Evolutionary conservation across 2,888 invertebrate species (phyloP), one percentile per base, ranked within the genome.

Genomic region (Callyntrura guangdongensis): DNA sequence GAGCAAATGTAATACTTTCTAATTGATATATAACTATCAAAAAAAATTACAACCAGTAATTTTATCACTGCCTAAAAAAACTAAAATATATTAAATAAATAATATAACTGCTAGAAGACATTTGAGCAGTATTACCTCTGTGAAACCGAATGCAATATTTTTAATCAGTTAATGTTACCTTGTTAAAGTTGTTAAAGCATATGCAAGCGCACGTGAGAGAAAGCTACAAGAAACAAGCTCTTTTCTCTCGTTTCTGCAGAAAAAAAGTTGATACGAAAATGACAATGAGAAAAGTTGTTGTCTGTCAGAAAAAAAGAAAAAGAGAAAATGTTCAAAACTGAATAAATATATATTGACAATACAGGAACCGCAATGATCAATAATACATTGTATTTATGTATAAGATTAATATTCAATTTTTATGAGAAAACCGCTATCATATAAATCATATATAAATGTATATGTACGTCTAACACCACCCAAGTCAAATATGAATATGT

Each of bases 11-110:
- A 49, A 84, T 1, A 11, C 22, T 79, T 64, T 61, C 20, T 47
- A 17, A 20, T 6, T 25, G 22, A n/a, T 79, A 36, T 36, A 36
- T 27, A n/a, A 49, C 4, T 64, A 64, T 64, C 64, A 64, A 61
- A 82, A 17, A 64, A 47, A 79, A 82, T 74, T 36, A 53, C 27
- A 64, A 89, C 61, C 36, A 67, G 91, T 91, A 64, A 91, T 91
- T 91, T 85, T 88, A 59, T 83, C 91, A 91, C 91, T 91, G 91
- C 91, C 91, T 91, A 59, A 53, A 59, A 53, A 77, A 59, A 86
- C 36, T 36, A 36, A 36, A 36, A 36, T 36, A 36, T 6, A 4
- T 36, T 4, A 36, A 6, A 36, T 36, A 36, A 2, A 6, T 36
- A 2, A 6, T 36, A 36, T 36, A 84, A 49, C 81, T 86, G 90